Conservation (phyloP, 2,888 invertebrate genomes). For the Hesperia comma region DNA sequence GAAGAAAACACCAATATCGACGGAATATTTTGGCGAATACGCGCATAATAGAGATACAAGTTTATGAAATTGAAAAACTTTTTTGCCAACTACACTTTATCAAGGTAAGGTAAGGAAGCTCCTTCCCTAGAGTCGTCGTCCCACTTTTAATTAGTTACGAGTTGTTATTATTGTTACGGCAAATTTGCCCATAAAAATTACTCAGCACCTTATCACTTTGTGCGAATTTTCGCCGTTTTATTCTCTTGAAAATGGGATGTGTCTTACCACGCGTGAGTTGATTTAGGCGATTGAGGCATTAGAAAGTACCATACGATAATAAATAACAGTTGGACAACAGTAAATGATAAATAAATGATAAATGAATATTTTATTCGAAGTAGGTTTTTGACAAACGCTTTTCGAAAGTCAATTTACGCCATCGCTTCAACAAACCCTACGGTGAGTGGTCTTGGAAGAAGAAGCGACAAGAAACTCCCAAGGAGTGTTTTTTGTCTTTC, state of each 20-base stretch:
- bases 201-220: constrained; percentile 63
- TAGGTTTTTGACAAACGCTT: too few species aligned
- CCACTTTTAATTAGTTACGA: constrained; percentile 79
- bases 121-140: constrained; percentile 60
- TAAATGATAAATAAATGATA: too few species aligned
- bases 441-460: too few species aligned
- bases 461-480: too few species aligned
- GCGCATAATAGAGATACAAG: not conserved
- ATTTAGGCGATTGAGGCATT: not conserved
- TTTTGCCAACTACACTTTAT: constrained; percentile 62
- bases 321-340: too few species aligned
- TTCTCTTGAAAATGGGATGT: constrained; percentile 20
- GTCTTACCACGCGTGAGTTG: not conserved
- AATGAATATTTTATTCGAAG: too few species aligned
- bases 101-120: constrained; percentile 64
- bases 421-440: too few species aligned
- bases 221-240: constrained; percentile 49
- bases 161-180: constrained; percentile 77
- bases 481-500: too few species aligned
- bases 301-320: too few species aligned
- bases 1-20: too few species aligned
- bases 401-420: too few species aligned
- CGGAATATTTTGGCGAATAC: not conserved
- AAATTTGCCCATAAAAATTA: constrained; percentile 74
- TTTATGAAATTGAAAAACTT: constrained; percentile 37